Evolutionary conservation across 2,888 invertebrate genomes (phyloP).

Genomic region (Macrophya annulata): DNA sequence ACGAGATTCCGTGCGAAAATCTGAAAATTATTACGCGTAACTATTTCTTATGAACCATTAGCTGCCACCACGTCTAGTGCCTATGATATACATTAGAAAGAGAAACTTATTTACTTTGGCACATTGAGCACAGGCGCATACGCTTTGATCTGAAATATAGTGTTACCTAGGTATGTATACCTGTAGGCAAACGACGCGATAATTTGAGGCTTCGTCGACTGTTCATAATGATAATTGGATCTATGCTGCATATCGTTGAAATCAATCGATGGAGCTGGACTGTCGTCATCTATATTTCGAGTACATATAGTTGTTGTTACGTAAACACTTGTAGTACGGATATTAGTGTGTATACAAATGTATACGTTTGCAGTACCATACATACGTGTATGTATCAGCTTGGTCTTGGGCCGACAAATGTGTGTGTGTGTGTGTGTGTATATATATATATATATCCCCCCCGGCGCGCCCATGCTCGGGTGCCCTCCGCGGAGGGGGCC

Average conservation of each 20-base stretch:
- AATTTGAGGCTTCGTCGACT: neutral
- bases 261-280: neutral
- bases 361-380: neutral
- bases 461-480: neutral
- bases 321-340: slow-evolving; percentile 1
- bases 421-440: slow-evolving; percentile 14
- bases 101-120: slow-evolving; percentile 24
- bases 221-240: neutral
- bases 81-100: slow-evolving; percentile 4
- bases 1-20: slow-evolving; percentile 1
- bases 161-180: neutral
- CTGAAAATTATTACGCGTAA: neutral
- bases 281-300: slow-evolving; percentile 49
- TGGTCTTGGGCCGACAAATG: slow-evolving; percentile 37
- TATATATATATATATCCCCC: neutral
- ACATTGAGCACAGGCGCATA: neutral
- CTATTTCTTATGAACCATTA: neutral
- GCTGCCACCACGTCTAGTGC: neutral
- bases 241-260: neutral
- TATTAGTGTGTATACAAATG: too few relatives aligned
- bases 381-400: neutral
- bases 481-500: slow-evolving; percentile 37
- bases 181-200: neutral
- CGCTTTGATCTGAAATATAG: neutral
- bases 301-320: slow-evolving; percentile 16